A percentile compares a stretch with the other conserved stretches of the same genome.
phyloP scores from a whole-genome alignment of 2,888 invertebrate species.

The Hydrotaea cyrtoneurina region DNA sequence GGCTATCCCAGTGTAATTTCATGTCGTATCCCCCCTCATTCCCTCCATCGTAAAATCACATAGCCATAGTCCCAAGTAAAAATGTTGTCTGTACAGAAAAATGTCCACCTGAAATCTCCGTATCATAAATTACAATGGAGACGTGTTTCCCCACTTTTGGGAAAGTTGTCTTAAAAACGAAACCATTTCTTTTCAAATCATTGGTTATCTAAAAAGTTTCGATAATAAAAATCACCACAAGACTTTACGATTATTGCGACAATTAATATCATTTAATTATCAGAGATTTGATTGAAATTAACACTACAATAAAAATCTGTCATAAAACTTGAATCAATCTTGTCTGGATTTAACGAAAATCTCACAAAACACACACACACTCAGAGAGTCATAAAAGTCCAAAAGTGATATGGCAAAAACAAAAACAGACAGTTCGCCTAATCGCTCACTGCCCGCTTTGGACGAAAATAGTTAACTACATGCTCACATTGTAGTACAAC shows the following conservation, averaged over 20 bases:
- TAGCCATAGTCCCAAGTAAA: no score
- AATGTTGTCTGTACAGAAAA: not conserved
- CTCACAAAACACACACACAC: not conserved
- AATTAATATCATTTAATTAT: constrained; percentile 31
- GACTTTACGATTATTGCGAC: constrained; percentile 12
- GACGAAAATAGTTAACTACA: constrained; percentile 5
- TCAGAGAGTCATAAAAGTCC: constrained; percentile 18
- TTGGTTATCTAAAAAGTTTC: not conserved
- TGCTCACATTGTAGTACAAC: not conserved
- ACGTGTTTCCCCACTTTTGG: no score
- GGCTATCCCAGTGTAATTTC: no score
- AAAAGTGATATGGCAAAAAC: not conserved
- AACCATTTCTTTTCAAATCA: constrained; percentile 10
- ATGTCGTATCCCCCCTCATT: no score
- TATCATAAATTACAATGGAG: no score
- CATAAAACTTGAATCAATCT: constrained; percentile 48
- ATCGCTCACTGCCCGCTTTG: not conserved
- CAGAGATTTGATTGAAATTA: constrained; percentile 58
- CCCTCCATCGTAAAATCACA: no score
- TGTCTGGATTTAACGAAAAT: constrained; percentile 4
- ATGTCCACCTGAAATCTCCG: no score
- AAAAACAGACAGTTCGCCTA: not conserved
- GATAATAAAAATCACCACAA: not conserved
- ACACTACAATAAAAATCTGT: constrained; percentile 53
- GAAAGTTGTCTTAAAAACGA: not conserved